A percentile compares a stretch with the other conserved stretches of the same genome.
phyloP scores from a whole-genome alignment of 1,140 invertebrate species.

The Lerema accius region DNA sequence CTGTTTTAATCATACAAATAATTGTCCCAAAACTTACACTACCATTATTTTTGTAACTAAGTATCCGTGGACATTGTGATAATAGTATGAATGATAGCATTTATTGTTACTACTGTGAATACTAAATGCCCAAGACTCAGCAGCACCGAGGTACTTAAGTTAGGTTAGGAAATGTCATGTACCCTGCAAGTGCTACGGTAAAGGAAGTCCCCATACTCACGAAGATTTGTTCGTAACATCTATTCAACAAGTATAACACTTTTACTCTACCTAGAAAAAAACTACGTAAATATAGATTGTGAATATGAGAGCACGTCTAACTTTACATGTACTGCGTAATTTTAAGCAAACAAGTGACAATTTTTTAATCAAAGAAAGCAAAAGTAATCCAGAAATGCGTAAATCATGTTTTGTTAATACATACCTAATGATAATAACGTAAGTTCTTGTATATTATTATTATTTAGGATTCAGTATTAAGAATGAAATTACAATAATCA shows the following conservation, averaged over 20 bases:
- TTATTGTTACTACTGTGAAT: conserved; percentile 53
- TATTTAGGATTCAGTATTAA: conserved; percentile 36
- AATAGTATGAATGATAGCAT: conserved; percentile 47
- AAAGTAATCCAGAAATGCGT: conserved; percentile 10
- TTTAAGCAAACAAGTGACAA: conserved; percentile 11
- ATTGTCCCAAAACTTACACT: conserved; percentile 3
- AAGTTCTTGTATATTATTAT: conserved; percentile 30
- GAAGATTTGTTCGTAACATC: too few relatives aligned
- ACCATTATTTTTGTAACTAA: not conserved
- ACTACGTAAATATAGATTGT: too few relatives aligned
- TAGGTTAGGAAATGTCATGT: conserved; percentile 13
- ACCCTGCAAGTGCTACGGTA: conserved; percentile 11
- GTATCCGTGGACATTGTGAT: not conserved
- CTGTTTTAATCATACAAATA: conserved; percentile 2
- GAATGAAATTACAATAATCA: conserved; percentile 33
- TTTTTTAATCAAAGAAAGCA: conserved; percentile 5
- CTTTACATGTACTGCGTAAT: conserved; percentile 3
- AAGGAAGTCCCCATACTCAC: too few relatives aligned
- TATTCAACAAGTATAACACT: too few relatives aligned
- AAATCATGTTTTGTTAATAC: conserved; percentile 5
- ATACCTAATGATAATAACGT: conserved; percentile 16
- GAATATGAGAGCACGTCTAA: not conserved
- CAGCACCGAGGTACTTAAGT: conserved; percentile 64
- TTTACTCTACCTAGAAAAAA: too few relatives aligned
- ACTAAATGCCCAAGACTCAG: conserved; percentile 43